phyloP scores from a whole-genome alignment of 2,888 invertebrate genomes.

The Agapostemon virescens region DNA sequence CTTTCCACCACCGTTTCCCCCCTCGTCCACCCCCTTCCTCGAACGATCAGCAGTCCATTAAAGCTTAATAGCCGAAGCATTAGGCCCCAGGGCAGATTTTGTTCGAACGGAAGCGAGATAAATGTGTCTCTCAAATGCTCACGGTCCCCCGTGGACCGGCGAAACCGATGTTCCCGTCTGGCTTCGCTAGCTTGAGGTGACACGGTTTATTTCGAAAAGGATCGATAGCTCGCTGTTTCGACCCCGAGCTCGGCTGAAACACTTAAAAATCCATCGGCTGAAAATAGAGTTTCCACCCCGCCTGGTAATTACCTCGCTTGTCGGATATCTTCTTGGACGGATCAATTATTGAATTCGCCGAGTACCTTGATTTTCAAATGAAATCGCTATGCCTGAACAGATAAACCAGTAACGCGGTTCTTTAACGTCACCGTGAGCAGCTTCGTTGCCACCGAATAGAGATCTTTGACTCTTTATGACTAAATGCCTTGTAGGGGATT shows the following conservation, averaged over 20 bases:
- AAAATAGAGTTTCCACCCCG: not conserved
- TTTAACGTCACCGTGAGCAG: too few relatives aligned
- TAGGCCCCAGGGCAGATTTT: constrained; percentile 76
- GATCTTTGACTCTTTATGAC: too few relatives aligned
- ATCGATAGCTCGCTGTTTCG: constrained; percentile 23
- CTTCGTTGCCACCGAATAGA: not conserved
- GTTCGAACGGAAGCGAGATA: constrained; percentile 72
- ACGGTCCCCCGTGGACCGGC: constrained; percentile 61
- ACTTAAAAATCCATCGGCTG: not conserved
- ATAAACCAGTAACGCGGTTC: not conserved
- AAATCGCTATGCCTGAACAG: not conserved
- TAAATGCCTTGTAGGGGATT: too few relatives aligned
- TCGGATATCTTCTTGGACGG: not conserved
- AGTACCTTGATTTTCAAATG: not conserved
- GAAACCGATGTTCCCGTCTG: constrained; percentile 46
- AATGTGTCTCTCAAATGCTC: constrained; percentile 72
- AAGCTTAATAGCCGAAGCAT: constrained; percentile 76
- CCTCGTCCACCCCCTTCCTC: constrained; percentile 20
- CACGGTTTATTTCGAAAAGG: constrained; percentile 28
- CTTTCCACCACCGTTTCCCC: constrained; percentile 12
- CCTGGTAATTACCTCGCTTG: not conserved
- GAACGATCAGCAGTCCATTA: constrained; percentile 72
- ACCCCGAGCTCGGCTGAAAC: not conserved
- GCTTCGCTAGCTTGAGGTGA: constrained; percentile 21
- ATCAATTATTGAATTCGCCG: not conserved